Base-by-base conservation (phyloP, 2,888 invertebrate genomes). In the Lepidocyrtinus sp. region DNA sequence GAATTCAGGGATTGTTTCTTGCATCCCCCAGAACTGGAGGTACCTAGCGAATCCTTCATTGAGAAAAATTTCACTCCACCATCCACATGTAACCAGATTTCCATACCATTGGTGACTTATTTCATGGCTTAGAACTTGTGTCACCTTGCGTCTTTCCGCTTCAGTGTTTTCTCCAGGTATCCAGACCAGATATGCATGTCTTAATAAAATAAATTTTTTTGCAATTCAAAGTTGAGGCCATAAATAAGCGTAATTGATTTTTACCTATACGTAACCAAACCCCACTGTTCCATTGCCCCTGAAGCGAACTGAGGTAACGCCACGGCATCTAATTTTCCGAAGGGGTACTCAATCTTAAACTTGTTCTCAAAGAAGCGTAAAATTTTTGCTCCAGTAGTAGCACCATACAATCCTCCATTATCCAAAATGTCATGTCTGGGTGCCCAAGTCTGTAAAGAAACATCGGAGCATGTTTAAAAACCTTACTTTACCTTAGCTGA, bases 41-140 rank as follows among this genome's bases (percentile, higher is more conserved):
- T 83, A 84, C 0, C 82, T 84, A 1, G 86, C 86, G 62, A 85
- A 85, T 0, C 84, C 86, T 79, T 86, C 85, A 69, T 84, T 83
- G 1, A 84, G 50, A 81, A 79, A 81, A n/a, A 81, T 72, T 36
- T 77, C 83, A 70, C 77, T 72, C 84, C 85, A 86, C 85, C 85
- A 85, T 19, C 62, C 17, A 71, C 81, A 69, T 3, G 85, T 85
- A 1, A 86, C 77, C 22, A 81, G 45, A 67, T 84, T 85, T 17
- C 83, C 84, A 22, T 72, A 81, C 83, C 84, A 85, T 61, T 83
- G 70, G 21, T 64, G 73, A 19, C n/a, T n/a, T n/a, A n/a, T n/a
- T n/a, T n/a, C n/a, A n/a, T n/a, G n/a, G n/a, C n/a, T n/a, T n/a
- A n/a, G n/a, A n/a, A n/a, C 50, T 50, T 50, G 50, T 12, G 50